Percentiles rank a stretch among this genome's conserved stretches.
Evolutionary conservation across 1,140 invertebrate species (phyloP).

Genomic region (Microplitis demolitor): DNA sequence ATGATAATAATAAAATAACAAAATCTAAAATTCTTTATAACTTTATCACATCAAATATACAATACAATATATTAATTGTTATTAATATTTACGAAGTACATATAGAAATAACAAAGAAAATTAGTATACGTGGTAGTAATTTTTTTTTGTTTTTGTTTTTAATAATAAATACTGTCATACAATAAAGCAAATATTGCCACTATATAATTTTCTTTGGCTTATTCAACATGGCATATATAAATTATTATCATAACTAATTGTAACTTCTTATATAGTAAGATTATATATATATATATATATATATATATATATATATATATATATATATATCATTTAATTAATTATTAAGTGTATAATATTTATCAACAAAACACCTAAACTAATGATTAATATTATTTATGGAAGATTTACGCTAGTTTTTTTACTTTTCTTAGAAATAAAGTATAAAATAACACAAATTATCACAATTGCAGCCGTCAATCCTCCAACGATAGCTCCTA

Average conservation of each 20-base stretch:
- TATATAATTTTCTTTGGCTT: neutral
- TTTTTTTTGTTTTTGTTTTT: neutral
- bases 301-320: too few relatives aligned
- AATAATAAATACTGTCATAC: neutral
- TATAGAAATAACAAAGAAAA: neutral
- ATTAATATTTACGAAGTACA: too few relatives aligned
- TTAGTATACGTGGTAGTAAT: neutral
- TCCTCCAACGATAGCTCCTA: conserved; percentile 25
- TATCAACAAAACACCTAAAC: neutral
- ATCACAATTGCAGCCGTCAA: conserved; percentile 6
- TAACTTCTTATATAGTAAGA: too few relatives aligned
- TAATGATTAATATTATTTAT: neutral
- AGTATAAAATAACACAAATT: neutral
- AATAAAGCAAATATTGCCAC: neutral
- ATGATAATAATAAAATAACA: neutral
- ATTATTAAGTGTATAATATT: neutral
- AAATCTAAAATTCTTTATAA: neutral
- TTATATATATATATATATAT: too few relatives aligned
- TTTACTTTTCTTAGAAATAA: conserved; percentile 4
- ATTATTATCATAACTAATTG: too few relatives aligned
- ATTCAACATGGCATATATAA: neutral
- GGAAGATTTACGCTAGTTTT: neutral
- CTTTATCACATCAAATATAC: too few relatives aligned
- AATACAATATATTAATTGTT: too few relatives aligned
- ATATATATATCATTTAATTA: too few relatives aligned